phyloP scores from a whole-genome alignment of 1,140 invertebrate genomes.

The Episyrphus balteatus region DNA sequence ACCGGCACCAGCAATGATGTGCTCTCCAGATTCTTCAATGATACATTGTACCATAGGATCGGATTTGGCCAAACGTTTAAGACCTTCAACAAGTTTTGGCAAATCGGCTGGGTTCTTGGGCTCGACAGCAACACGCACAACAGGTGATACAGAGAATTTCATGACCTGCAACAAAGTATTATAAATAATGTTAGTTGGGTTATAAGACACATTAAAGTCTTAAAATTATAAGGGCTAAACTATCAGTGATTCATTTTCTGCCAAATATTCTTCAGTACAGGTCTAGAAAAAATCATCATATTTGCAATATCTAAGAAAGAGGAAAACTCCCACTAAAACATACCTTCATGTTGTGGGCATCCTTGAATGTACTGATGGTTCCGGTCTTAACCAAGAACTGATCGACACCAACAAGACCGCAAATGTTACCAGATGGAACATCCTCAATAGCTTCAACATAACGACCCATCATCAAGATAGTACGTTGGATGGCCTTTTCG shows the following conservation, averaged over 20 bases:
- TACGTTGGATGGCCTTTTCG: slow-evolving; percentile 98
- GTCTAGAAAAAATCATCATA: slow-evolving; percentile 14
- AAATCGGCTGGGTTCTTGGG: slow-evolving; percentile 98
- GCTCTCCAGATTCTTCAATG: slow-evolving; percentile 99
- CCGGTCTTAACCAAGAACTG: slow-evolving; percentile 99
- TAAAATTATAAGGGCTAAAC: background rate
- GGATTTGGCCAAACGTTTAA: slow-evolving; percentile 97
- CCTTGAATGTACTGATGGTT: slow-evolving; percentile 97
- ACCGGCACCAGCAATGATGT: slow-evolving; percentile 99
- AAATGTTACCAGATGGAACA: slow-evolving; percentile 99
- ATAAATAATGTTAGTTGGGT: background rate
- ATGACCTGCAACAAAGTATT: slow-evolving; percentile 52
- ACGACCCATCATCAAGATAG: slow-evolving; percentile 99
- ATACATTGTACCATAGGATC: slow-evolving; percentile 99
- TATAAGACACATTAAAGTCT: background rate
- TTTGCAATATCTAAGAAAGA: background rate
- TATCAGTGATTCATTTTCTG: background rate
- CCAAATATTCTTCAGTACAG: slow-evolving; percentile 10
- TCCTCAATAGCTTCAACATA: slow-evolving; percentile 99
- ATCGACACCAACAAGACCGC: slow-evolving; percentile 98
- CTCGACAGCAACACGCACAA: slow-evolving; percentile 98
- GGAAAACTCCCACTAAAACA: slow-evolving; percentile 1
- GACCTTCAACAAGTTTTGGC: slow-evolving; percentile 96
- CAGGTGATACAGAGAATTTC: slow-evolving; percentile 99
- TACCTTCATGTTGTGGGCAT: slow-evolving; percentile 95